Evolutionary conservation across 2,797 vertebrate genomes (phyloP).

Genomic region (Nannoperca obscura): DNA sequence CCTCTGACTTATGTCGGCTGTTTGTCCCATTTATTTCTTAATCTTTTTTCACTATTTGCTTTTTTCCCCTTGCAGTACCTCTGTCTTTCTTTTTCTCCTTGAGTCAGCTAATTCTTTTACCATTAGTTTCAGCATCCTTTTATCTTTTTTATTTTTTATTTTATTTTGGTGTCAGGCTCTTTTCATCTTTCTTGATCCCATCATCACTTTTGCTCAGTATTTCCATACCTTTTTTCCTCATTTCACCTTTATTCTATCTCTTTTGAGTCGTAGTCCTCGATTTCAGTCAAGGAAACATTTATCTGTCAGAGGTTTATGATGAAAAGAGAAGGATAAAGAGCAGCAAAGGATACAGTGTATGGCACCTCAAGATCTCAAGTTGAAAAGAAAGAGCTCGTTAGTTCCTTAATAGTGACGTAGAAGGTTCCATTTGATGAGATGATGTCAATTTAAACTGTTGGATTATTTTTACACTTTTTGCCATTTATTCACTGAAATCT

Average conservation of each 20-base stretch:
- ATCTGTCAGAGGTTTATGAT: constrained; percentile 64
- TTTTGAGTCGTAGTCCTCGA: constrained; percentile 45
- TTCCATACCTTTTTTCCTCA: background rate
- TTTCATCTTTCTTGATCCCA: constrained; percentile 50
- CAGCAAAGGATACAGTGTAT: constrained; percentile 29
- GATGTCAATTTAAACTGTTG: background rate
- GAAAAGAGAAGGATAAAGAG: constrained; percentile 50
- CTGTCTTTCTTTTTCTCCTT: constrained; percentile 8
- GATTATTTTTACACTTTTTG: background rate
- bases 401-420: constrained; percentile 42
- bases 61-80: background rate
- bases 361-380: constrained; percentile 28
- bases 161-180: constrained; percentile 33
- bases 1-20: constrained; percentile 22
- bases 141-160: constrained; percentile 18
- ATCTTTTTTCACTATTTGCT: constrained; percentile 29
- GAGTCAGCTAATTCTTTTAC: constrained; percentile 48
- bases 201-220: constrained; percentile 26
- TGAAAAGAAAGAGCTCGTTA: constrained; percentile 25
- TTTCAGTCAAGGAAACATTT: constrained; percentile 68
- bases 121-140: constrained; percentile 41
- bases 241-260: background rate
- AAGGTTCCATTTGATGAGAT: background rate
- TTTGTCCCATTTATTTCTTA: constrained; percentile 60
- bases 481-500: background rate